Evolutionary conservation across 2,113 vertebrate genomes (phyloP).

Genomic region (Lepus europaeus): DNA sequence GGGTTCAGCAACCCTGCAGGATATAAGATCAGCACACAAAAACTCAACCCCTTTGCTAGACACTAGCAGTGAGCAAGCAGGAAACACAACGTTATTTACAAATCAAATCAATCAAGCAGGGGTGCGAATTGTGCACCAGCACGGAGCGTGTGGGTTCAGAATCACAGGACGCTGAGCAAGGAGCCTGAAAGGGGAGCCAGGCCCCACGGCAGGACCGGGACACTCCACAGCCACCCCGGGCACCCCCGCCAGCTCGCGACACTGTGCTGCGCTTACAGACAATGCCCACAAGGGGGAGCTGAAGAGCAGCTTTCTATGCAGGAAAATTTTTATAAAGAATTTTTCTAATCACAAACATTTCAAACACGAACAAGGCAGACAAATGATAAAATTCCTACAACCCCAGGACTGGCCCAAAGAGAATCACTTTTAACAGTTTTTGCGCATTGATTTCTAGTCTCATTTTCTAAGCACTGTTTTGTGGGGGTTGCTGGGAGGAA

Average conservation of each 20-base stretch:
- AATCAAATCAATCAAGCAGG: too few relatives aligned
- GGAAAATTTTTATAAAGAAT: neutral
- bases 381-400: neutral
- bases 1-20: neutral
- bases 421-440: neutral
- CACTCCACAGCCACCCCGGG: too few relatives aligned
- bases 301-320: neutral
- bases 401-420: neutral
- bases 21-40: neutral
- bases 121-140: too few relatives aligned
- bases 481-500: accelerated
- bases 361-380: neutral
- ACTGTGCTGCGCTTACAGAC: accelerated
- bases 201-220: too few relatives aligned
- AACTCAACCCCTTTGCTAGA: neutral
- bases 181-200: too few relatives aligned
- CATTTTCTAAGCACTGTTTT: neutral
- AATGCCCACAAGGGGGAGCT: neutral
- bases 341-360: neutral
- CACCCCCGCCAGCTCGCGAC: too few relatives aligned
- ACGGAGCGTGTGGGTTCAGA: too few relatives aligned
- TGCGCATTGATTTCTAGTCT: neutral
- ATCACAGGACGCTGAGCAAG: too few relatives aligned
- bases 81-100: too few relatives aligned
- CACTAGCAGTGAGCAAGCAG: too few relatives aligned